phyloP scores from a whole-genome alignment of 2,113 vertebrate genomes.

The Thermophis baileyi region DNA sequence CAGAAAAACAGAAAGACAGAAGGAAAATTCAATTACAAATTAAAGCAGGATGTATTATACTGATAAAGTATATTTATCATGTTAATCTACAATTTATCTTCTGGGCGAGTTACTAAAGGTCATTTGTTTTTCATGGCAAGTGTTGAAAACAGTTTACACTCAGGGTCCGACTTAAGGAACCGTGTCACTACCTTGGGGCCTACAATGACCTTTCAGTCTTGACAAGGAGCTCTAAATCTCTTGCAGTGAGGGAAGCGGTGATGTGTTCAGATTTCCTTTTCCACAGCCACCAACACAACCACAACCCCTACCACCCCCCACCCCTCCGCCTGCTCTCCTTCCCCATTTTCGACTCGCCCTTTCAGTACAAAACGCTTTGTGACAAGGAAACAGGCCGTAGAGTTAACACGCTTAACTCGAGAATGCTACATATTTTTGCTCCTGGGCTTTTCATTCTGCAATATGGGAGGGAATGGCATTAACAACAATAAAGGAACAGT shows the following conservation, averaged over 20 bases:
- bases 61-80: conserved; percentile 68
- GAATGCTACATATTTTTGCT: neutral
- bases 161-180: conserved; percentile 78
- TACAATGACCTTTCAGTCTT: conserved; percentile 71
- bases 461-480: neutral
- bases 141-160: conserved; percentile 78
- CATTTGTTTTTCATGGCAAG: conserved; percentile 77
- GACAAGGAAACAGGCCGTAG: conserved; percentile 25
- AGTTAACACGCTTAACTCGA: conserved; percentile 12
- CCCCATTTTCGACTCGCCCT: conserved; percentile 2
- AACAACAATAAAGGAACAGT: neutral
- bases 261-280: conserved; percentile 52
- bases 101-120: conserved; percentile 79
- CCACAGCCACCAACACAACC: neutral
- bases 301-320: neutral
- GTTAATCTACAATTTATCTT: conserved; percentile 72
- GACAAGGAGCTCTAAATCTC: conserved; percentile 67
- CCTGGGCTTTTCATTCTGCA: neutral
- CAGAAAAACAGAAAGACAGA: neutral
- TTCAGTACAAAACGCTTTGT: conserved; percentile 42
- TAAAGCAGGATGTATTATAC: conserved; percentile 53
- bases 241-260: conserved; percentile 53
- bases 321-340: conserved; percentile 13
- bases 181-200: conserved; percentile 72
- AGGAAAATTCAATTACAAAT: conserved; percentile 54